Base-by-base conservation (phyloP, 2,888 invertebrate genomes). In the Amitus sp. region DNA sequence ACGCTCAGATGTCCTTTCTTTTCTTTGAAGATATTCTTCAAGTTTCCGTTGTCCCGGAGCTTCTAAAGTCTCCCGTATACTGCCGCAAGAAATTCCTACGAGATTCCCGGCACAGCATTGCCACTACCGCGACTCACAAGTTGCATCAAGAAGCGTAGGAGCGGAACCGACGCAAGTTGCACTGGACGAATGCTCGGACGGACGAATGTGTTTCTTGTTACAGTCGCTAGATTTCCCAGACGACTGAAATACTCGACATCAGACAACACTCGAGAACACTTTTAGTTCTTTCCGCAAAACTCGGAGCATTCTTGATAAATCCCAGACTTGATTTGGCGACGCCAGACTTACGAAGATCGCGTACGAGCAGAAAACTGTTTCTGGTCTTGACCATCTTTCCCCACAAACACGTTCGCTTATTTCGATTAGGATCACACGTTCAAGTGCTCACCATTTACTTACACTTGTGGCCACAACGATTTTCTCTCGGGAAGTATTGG, bases 211-310 rank as follows among this genome's bases (percentile, higher is more conserved):
- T 61, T 66, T 63, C 63, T 66, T 58, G 63, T 61, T 60, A 56
- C 48, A 62, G 48, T 63, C 58, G 56, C 62, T 58, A 62, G 63
- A 63, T 61, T 66, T 60, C 66, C 62, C 57, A 49, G 56, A 49
- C 45, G 56, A 48, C 58, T 56, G 12, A 45, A 49, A 49, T 56
- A 49, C 46, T 45, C 42, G 23, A 19, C 56, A 20, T 19, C 49
- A 20, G 49, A 56, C 51, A 58, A 39, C 27, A 49, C 54, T 48
- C 45, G 10, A 46, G 20, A 53, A 48, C 46, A 47, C 30, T 55
- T 58, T 48, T 30, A 39, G 48, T 33, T 52, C 51, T 27, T 56
- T 56, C 37, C 42, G 40, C 20, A 46, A 48, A 48, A 51, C 42
- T 17, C 20, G 47, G 15, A 12, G 47, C 45, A 18, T 52, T 3